phyloP scores from a whole-genome alignment of 2,888 invertebrate species.

The Drosophila silvestris region DNA sequence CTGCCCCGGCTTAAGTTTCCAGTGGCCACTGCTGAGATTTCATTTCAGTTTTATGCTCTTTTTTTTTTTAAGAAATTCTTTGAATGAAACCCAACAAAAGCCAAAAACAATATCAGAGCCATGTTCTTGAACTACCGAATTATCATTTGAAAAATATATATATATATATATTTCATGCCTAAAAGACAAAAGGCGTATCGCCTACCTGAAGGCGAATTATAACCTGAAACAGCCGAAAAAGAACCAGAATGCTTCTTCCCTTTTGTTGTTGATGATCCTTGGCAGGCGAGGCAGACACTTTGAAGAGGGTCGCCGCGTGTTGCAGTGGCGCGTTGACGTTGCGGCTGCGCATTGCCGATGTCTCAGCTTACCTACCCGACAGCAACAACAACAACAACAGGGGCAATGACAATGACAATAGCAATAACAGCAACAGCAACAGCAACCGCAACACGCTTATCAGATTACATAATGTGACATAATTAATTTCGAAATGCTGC shows the following conservation, averaged over 20 bases:
- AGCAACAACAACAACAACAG: conserved; percentile 13
- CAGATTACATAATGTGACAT: conserved; percentile 85
- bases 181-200: conserved; percentile 37
- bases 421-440: conserved; percentile 37
- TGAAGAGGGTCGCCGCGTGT: conserved; percentile 71
- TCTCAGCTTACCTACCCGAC: conserved; percentile 41
- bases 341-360: conserved; percentile 65
- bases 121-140: conserved; percentile 45
- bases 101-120: conserved; percentile 30
- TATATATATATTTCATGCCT: conserved; percentile 17
- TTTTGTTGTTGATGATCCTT: conserved; percentile 46
- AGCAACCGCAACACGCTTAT: conserved; percentile 73
- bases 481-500: conserved; percentile 82
- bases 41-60: conserved; percentile 26
- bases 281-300: conserved; percentile 28
- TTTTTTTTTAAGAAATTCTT: conserved; percentile 33
- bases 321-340: conserved; percentile 60
- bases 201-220: conserved; percentile 56
- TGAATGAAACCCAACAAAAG: conserved; percentile 64
- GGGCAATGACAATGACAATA: conserved; percentile 43
- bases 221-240: conserved; percentile 23
- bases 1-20: conserved; percentile 41
- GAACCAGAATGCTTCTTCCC: conserved; percentile 12
- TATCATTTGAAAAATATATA: conserved; percentile 17
- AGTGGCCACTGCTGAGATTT: conserved; percentile 30